A percentile compares a stretch with the other conserved stretches of the same genome.
phyloP scores from a whole-genome alignment of 1,140 invertebrate genomes.

The Brachionus plicatilis region DNA sequence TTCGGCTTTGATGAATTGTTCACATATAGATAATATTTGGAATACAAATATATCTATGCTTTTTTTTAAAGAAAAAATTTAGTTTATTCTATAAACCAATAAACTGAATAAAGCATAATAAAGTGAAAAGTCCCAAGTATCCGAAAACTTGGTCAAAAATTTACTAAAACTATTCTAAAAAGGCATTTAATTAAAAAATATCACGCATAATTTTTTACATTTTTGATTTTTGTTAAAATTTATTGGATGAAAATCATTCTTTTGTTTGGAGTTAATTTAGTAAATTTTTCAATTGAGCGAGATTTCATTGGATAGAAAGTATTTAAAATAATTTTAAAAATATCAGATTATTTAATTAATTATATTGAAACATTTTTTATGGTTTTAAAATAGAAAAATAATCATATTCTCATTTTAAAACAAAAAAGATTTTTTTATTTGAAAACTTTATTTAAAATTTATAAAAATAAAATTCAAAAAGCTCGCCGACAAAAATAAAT shows the following conservation, averaged over 20 bases:
- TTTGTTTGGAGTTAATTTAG: not conserved
- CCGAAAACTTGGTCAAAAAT: conserved; percentile 12
- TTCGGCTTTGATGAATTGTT: not conserved
- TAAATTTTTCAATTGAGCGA: not conserved
- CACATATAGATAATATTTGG: not conserved
- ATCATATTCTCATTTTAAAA: no score
- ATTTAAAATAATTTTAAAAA: not conserved
- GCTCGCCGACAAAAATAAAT: not conserved
- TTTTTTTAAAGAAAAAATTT: not conserved
- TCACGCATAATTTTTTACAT: conserved; percentile 15
- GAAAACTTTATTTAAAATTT: not conserved
- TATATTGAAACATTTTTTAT: no score
- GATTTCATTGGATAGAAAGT: not conserved
- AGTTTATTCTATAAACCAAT: not conserved
- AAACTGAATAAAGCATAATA: conserved; percentile 8
- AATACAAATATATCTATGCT: not conserved
- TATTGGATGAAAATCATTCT: not conserved
- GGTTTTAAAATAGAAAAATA: no score
- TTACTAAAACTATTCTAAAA: not conserved
- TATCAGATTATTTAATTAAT: no score
- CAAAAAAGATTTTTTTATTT: not conserved
- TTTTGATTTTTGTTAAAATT: not conserved
- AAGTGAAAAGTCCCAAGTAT: conserved; percentile 13
- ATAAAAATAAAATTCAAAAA: not conserved
- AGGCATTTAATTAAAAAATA: conserved; percentile 1